These are phyloP conservation scores for Hydractinia symbiolongicarpus DNA, from an alignment of 30 jellyfish, hydroid and myxozoan species.

Conservation along the genomic window DNA sequence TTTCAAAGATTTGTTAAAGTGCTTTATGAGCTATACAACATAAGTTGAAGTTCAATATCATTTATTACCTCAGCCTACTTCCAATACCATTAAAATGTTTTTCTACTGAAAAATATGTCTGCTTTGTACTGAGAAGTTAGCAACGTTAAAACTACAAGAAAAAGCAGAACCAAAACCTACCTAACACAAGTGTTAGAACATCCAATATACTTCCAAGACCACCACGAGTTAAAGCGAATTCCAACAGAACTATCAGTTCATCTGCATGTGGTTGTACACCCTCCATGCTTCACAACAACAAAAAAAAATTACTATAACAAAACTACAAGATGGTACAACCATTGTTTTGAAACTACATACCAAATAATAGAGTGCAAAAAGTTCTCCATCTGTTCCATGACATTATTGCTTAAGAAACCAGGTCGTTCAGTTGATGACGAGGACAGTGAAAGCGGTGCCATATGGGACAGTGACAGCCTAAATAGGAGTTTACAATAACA, in stretches of 20 bases:
- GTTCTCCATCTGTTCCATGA: conserved; percentile 90
- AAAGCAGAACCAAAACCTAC: conserved; percentile 33
- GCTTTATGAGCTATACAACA: no score
- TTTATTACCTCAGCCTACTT: no score
- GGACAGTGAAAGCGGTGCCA: conserved; percentile 85
- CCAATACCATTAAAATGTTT: no score
- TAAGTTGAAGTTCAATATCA: no score
- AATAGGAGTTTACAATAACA: background rate
- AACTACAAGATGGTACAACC: background rate
- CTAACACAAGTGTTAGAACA: conserved; percentile 50
- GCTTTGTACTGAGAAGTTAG: no score
- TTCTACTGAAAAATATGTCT: no score
- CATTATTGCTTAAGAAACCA: conserved; percentile 75
- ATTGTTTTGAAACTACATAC: conserved; percentile 22
- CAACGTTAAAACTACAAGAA: background rate
- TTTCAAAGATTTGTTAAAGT: no score
- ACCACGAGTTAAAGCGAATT: conserved; percentile 89
- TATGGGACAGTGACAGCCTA: conserved; percentile 62
- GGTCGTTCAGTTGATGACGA: conserved; percentile 82
- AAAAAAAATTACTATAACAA: background rate
- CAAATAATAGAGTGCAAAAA: conserved; percentile 64
- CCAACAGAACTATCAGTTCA: conserved; percentile 70
- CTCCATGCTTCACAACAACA: conserved; percentile 33
- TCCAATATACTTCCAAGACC: conserved; percentile 83
- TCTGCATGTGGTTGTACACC: conserved; percentile 34